phyloP scores from a whole-genome alignment of 2,888 invertebrate genomes.

The Biston stratarius region DNA sequence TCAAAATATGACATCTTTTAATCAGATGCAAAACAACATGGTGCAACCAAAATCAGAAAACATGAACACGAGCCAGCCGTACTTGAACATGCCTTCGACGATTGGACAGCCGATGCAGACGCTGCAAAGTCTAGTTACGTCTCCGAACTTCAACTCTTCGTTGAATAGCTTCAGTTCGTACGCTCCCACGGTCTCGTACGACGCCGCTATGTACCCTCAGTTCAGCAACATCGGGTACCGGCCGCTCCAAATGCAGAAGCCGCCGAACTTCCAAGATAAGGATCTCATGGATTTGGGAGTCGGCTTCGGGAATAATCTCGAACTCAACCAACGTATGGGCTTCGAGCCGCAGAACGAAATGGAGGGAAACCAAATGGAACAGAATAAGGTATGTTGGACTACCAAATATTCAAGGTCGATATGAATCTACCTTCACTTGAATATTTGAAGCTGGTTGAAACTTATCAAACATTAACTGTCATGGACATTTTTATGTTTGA shows the following conservation, averaged over 20 bases:
- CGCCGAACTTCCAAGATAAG: slow-evolving; percentile 59
- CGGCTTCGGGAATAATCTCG: slow-evolving; percentile 57
- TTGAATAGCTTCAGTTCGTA: slow-evolving; percentile 68
- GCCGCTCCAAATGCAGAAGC: slow-evolving; percentile 66
- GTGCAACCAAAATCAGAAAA: slow-evolving; percentile 57
- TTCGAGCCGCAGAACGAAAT: slow-evolving; percentile 60
- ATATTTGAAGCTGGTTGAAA: too few relatives aligned
- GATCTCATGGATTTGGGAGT: slow-evolving; percentile 62
- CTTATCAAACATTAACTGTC: too few relatives aligned
- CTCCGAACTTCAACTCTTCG: slow-evolving; percentile 72
- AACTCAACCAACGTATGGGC: slow-evolving; percentile 66
- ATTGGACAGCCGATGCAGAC: slow-evolving; percentile 71
- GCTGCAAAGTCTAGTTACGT: slow-evolving; percentile 66
- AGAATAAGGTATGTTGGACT: slow-evolving; percentile 57
- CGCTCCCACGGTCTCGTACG: slow-evolving; percentile 66
- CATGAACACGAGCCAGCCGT: slow-evolving; percentile 49
- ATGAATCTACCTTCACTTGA: too few relatives aligned
- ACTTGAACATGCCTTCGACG: slow-evolving; percentile 55
- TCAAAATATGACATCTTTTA: slow-evolving; percentile 55
- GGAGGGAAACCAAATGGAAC: slow-evolving; percentile 60
- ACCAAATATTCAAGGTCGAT: not conserved
- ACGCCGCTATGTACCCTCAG: slow-evolving; percentile 78
- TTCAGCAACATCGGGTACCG: slow-evolving; percentile 70
- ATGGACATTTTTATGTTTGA: too few relatives aligned
- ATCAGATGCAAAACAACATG: slow-evolving; percentile 45